phyloP scores from a whole-genome alignment of 64 coral and sea anemone species.

The Trachythela sp. region DNA sequence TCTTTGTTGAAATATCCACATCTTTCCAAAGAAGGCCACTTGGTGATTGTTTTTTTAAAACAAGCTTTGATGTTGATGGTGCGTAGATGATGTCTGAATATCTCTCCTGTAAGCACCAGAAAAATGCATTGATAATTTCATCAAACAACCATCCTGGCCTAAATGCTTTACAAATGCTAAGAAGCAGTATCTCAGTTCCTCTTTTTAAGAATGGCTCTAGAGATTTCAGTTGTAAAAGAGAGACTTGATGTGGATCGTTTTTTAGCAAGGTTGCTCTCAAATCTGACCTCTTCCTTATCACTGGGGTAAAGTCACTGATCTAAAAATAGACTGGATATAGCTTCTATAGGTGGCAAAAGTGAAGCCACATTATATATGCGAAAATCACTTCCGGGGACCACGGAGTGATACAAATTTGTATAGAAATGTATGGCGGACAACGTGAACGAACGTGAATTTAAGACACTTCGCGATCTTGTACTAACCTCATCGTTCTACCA shows the following conservation, averaged over 20 bases:
- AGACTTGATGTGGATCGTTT: not conserved
- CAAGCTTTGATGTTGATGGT: not conserved
- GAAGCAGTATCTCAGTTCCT: not conserved
- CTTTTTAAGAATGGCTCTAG: not conserved
- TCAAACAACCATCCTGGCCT: not conserved
- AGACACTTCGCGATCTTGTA: too few relatives aligned
- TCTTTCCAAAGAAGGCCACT: not conserved
- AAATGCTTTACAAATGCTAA: not conserved
- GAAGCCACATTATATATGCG: too few relatives aligned
- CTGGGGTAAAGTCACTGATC: not conserved
- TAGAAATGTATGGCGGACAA: too few relatives aligned
- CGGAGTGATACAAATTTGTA: too few relatives aligned
- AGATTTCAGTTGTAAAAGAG: not conserved
- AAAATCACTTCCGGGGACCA: too few relatives aligned
- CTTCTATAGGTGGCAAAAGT: too few relatives aligned
- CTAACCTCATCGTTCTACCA: too few relatives aligned
- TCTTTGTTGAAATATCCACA: not conserved
- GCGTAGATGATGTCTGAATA: not conserved
- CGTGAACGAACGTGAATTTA: too few relatives aligned
- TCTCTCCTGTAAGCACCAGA: not conserved
- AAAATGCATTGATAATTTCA: not conserved
- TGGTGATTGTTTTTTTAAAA: not conserved
- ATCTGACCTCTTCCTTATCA: not conserved
- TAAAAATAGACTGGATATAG: too few relatives aligned
- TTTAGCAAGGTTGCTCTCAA: not conserved